Evolutionary conservation across 2,113 vertebrate genomes (phyloP).

Genomic region (Desmodus rotundus): DNA sequence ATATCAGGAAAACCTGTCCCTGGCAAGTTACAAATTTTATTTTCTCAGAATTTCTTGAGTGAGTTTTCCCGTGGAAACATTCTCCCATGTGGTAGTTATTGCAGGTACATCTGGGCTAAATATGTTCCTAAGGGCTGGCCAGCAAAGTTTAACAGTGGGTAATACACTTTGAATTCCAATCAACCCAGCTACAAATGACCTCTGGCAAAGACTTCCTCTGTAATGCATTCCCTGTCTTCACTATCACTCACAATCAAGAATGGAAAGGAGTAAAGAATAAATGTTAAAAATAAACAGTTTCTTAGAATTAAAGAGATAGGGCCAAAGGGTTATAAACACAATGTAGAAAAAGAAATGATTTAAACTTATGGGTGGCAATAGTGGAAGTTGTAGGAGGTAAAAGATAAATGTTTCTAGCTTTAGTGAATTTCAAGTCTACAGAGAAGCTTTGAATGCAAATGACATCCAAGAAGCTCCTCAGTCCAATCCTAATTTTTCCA

Average conservation of each 20-base stretch:
- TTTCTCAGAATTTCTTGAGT: constrained; percentile 32
- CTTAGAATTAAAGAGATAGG: not conserved
- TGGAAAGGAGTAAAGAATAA: not conserved
- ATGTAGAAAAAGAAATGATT: constrained; percentile 18
- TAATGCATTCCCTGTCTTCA: constrained; percentile 38
- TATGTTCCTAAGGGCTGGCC: not conserved
- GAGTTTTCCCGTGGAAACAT: not conserved
- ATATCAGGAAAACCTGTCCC: not conserved
- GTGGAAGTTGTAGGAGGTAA: not conserved
- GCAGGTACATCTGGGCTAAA: constrained; percentile 43
- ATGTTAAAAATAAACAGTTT: not conserved
- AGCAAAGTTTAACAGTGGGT: constrained; percentile 12
- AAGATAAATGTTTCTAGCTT: not conserved
- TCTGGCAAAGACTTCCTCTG: not conserved
- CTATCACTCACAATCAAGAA: constrained; percentile 21
- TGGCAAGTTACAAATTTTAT: not conserved
- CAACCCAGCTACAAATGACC: constrained; percentile 44
- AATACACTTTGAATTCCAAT: constrained; percentile 54
- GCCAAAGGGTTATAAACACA: not conserved
- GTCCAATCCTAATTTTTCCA: not conserved
- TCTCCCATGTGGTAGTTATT: constrained; percentile 26
- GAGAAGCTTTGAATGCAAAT: not conserved
- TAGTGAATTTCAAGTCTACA: not conserved
- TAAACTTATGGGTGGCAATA: not conserved
- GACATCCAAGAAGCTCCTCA: not conserved